Conservation (phyloP, 2,888 invertebrate species). For the Vannuccia rotundouncinata region DNA sequence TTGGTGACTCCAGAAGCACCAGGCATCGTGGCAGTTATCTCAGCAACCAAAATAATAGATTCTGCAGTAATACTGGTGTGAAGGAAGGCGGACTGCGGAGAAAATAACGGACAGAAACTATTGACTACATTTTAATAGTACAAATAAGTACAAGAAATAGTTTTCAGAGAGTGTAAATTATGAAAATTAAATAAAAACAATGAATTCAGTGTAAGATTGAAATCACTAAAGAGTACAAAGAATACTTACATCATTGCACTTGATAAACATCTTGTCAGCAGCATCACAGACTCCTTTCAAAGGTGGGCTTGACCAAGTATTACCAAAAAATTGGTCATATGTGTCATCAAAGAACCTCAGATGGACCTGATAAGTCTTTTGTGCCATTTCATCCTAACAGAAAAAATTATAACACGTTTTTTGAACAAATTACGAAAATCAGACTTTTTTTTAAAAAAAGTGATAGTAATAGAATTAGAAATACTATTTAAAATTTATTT, state of each 20-base stretch:
- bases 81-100: neutral
- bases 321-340: neutral
- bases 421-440: neutral
- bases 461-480: no score
- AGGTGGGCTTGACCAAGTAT: neutral
- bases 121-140: neutral
- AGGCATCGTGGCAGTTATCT: neutral
- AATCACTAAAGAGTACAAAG: no score
- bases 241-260: slow-evolving; percentile 4
- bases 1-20: neutral
- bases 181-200: no score
- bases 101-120: neutral
- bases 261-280: neutral
- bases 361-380: neutral
- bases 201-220: no score
- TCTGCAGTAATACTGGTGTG: slow-evolving; percentile 1
- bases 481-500: no score
- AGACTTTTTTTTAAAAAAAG: slow-evolving; percentile 1
- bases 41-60: neutral
- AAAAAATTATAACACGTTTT: neutral
- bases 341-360: neutral
- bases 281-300: neutral
- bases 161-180: no score
- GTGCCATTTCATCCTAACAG: slow-evolving; percentile 6
- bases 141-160: no score